Conservation (phyloP, 2,113 vertebrate species). For the Pterocles burchelli region DNA sequence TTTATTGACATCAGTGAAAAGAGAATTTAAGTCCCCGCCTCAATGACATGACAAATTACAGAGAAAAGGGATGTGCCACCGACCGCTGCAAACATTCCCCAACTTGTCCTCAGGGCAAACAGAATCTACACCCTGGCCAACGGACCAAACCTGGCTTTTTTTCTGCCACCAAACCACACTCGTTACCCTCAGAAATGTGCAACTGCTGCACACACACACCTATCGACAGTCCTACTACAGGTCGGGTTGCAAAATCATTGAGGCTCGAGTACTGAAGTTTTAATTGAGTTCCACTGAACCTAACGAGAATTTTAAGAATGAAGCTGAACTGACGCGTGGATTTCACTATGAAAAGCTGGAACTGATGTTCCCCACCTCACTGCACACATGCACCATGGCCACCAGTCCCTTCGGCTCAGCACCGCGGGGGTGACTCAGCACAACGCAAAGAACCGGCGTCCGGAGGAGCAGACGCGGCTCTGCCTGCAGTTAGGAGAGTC, state of each 20-base stretch:
- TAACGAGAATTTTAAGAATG: background rate
- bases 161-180: background rate
- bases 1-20: background rate
- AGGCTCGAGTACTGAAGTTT: background rate
- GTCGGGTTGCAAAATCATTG: background rate
- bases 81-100: background rate
- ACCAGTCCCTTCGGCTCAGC: background rate
- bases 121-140: background rate
- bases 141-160: background rate
- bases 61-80: rapidly evolving
- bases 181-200: background rate
- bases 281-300: background rate
- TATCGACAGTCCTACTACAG: background rate
- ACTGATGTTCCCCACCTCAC: background rate
- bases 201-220: background rate
- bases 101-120: background rate
- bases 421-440: background rate
- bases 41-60: background rate
- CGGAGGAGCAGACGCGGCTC: rapidly evolving
- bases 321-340: rapidly evolving
- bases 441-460: rapidly evolving
- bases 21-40: background rate
- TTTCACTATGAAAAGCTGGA: background rate
- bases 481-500: background rate
- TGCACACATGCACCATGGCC: rapidly evolving